Percentiles rank a stretch among this genome's conserved stretches.
Conservation (phyloP, 2,113 vertebrate species). For the Porphyrio hochstetteri region DNA sequence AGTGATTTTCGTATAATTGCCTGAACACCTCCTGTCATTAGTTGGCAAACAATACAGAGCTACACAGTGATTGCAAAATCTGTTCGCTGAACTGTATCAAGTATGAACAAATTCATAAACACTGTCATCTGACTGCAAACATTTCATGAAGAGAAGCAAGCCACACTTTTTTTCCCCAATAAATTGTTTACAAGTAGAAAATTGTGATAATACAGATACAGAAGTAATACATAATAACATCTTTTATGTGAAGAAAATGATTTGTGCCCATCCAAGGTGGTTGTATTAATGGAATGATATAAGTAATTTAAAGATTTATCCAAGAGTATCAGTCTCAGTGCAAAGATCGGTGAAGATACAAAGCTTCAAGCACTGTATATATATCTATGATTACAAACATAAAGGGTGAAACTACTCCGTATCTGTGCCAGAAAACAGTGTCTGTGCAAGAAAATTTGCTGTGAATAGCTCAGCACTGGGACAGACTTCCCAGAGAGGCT, state of each 20-base stretch:
- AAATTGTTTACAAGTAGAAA: not conserved
- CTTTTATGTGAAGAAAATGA: not conserved
- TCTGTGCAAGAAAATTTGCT: not conserved
- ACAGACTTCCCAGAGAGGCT: too few relatives aligned
- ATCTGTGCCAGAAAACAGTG: not conserved
- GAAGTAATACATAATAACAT: not conserved
- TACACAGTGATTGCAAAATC: slow-evolving; percentile 1
- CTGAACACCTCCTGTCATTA: slow-evolving; percentile 32
- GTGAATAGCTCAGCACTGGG: not conserved
- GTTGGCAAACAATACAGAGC: slow-evolving; percentile 9
- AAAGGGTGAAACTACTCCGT: not conserved
- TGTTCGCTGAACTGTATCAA: not conserved
- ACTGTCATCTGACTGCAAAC: slow-evolving; percentile 7
- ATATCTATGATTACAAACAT: not conserved
- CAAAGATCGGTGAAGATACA: not conserved
- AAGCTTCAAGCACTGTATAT: not conserved
- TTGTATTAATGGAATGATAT: not conserved
- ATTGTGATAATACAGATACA: not conserved
- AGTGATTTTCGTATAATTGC: not conserved
- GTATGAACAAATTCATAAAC: slow-evolving; percentile 23
- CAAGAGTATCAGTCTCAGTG: not conserved
- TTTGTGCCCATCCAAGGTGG: not conserved
- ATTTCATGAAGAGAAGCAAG: not conserved
- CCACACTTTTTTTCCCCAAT: not conserved
- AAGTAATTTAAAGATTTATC: not conserved